Conservation (phyloP, 2,113 vertebrate genomes). For the Trichechus manatus region DNA sequence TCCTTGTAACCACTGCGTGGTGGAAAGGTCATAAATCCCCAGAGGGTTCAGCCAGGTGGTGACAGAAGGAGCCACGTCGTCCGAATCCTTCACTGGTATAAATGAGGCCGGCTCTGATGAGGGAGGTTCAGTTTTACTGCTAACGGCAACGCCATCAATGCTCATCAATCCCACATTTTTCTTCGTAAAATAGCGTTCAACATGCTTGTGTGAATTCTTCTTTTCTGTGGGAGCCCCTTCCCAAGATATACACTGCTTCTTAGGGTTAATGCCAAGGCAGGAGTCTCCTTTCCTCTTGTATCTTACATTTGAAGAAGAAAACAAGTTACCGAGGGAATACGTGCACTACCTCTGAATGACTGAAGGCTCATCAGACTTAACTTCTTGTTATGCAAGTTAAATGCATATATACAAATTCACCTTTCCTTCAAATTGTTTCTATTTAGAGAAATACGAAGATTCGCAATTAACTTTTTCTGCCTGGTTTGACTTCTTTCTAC, state of each 20-base stretch:
- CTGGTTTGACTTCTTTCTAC: background rate
- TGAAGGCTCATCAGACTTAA: background rate
- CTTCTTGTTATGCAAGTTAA: background rate
- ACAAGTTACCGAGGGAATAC: background rate
- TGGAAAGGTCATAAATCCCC: slow-evolving; percentile 94
- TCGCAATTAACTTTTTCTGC: background rate
- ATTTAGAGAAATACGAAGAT: background rate
- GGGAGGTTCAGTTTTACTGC: slow-evolving; percentile 43
- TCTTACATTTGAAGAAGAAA: slow-evolving; percentile 85
- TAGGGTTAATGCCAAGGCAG: slow-evolving; percentile 92
- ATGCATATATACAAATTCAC: background rate
- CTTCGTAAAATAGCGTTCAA: slow-evolving; percentile 92
- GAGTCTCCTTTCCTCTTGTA: slow-evolving; percentile 94
- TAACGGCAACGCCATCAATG: slow-evolving; percentile 78
- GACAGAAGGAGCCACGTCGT: slow-evolving; percentile 47
- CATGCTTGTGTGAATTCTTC: slow-evolving; percentile 83
- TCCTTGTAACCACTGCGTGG: slow-evolving; percentile 94
- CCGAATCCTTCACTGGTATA: slow-evolving; percentile 86
- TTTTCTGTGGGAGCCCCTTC: slow-evolving; percentile 86
- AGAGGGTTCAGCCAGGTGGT: slow-evolving; percentile 91
- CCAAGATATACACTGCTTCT: slow-evolving; percentile 92
- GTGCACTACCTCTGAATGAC: background rate
- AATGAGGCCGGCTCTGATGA: slow-evolving; percentile 78
- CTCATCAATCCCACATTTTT: slow-evolving; percentile 87
- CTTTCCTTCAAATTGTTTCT: background rate